Evolutionary conservation across 2,888 invertebrate species (phyloP).

Genomic region (Drosophila quinaria): DNA sequence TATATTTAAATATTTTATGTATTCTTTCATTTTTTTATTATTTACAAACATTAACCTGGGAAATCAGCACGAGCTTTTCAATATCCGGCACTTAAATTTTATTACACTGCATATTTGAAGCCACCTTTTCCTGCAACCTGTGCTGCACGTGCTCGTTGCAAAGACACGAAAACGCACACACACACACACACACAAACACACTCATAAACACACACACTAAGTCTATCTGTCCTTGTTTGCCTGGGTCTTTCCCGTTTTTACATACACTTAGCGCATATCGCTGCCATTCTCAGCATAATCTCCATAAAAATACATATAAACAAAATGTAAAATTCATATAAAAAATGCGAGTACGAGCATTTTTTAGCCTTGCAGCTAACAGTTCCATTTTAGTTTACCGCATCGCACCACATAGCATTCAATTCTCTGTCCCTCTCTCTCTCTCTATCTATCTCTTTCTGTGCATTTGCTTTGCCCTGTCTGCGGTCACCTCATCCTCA

Average conservation of each 20-base stretch:
- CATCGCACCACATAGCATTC: conserved; percentile 26
- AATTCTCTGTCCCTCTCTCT: conserved; percentile 1
- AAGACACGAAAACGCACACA: conserved; percentile 10
- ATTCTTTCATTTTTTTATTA: conserved; percentile 20
- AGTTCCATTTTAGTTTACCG: conserved; percentile 39
- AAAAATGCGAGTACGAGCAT: conserved; percentile 45
- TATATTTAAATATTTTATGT: not conserved
- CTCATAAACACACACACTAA: not conserved
- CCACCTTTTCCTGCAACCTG: conserved; percentile 55
- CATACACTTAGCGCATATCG: conserved; percentile 23
- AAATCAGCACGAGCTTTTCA: conserved; percentile 61
- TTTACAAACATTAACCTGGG: conserved; percentile 55
- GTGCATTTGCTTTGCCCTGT: conserved; percentile 31
- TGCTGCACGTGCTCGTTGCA: conserved; percentile 47
- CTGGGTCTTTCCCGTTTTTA: conserved; percentile 14
- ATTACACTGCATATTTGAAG: conserved; percentile 64
- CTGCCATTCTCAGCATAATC: conserved; percentile 54
- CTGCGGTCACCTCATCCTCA: conserved; percentile 42
- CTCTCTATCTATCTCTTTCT: not conserved
- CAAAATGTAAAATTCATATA: conserved; percentile 72
- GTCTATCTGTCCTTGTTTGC: conserved; percentile 10
- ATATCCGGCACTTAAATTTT: conserved; percentile 70
- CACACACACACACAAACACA: too few relatives aligned
- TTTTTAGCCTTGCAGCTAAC: conserved; percentile 51
- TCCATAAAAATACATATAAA: conserved; percentile 68